Percentiles rank a stretch among this genome's conserved stretches.
Conservation (phyloP, 2,888 invertebrate genomes). For the Tachina fera region DNA sequence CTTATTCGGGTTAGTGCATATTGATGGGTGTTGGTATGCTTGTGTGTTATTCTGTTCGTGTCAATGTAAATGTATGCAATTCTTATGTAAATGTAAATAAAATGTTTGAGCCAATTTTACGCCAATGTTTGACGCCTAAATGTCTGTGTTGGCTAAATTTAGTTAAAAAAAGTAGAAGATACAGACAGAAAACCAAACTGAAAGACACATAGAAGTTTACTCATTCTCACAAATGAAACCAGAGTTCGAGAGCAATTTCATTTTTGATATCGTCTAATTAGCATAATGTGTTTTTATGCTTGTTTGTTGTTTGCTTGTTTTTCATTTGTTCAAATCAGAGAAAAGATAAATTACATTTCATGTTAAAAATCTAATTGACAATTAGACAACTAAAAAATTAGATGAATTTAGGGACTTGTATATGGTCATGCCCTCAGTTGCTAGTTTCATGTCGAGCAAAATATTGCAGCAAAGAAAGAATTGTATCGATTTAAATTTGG, state of each 20-base stretch:
- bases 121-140: constrained; percentile 70
- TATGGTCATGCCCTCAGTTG: neutral
- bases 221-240: constrained; percentile 28
- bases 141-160: constrained; percentile 71
- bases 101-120: constrained; percentile 64
- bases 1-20: constrained; percentile 25
- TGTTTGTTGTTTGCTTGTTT: neutral
- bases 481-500: neutral
- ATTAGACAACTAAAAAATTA: constrained; percentile 43
- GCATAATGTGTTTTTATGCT: constrained; percentile 27
- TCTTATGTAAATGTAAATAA: constrained; percentile 42
- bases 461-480: no score
- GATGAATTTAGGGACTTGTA: constrained; percentile 21
- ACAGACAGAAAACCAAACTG: neutral
- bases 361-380: constrained; percentile 49
- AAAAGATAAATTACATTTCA: constrained; percentile 54
- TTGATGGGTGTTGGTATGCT: constrained; percentile 2
- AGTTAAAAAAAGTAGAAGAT: constrained; percentile 52
- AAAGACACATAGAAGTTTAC: constrained; percentile 37
- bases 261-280: constrained; percentile 43
- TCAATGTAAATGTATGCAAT: constrained; percentile 10
- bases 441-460: neutral
- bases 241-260: constrained; percentile 40
- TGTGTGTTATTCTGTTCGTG: neutral
- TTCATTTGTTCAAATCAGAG: constrained; percentile 14